Conservation (phyloP, 2,797 vertebrate species). For the Dallia pectoralis region DNA sequence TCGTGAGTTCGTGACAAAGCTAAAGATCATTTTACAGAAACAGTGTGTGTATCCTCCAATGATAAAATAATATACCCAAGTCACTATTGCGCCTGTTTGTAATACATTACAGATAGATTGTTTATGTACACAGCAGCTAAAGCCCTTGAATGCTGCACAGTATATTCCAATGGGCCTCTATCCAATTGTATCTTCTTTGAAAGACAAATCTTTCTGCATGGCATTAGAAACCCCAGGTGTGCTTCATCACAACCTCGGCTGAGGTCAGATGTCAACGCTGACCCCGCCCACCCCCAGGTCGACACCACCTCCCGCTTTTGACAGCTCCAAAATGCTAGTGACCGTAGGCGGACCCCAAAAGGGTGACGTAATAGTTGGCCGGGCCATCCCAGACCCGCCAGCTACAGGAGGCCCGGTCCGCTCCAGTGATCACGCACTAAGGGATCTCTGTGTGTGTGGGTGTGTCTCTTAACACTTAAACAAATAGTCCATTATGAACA, state of each 20-base stretch:
- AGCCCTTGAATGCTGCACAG: too few species aligned
- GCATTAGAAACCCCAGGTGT: background rate
- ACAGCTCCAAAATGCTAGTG: background rate
- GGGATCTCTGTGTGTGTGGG: background rate
- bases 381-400: background rate
- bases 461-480: background rate
- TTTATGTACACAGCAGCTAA: too few species aligned
- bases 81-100: too few species aligned
- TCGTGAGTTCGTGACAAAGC: too few species aligned
- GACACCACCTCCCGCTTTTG: background rate
- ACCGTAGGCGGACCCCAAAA: background rate
- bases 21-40: too few species aligned
- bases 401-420: background rate
- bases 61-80: too few species aligned
- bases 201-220: too few species aligned
- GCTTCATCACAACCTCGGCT: background rate
- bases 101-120: too few species aligned
- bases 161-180: too few species aligned
- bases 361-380: constrained; percentile 7
- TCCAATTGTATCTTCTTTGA: too few species aligned
- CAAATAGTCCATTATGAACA: background rate
- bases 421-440: constrained; percentile 5
- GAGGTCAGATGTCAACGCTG: background rate
- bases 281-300: background rate
- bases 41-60: too few species aligned